Conservation (phyloP, 2,888 invertebrate species). For the Agrochola circellaris region DNA sequence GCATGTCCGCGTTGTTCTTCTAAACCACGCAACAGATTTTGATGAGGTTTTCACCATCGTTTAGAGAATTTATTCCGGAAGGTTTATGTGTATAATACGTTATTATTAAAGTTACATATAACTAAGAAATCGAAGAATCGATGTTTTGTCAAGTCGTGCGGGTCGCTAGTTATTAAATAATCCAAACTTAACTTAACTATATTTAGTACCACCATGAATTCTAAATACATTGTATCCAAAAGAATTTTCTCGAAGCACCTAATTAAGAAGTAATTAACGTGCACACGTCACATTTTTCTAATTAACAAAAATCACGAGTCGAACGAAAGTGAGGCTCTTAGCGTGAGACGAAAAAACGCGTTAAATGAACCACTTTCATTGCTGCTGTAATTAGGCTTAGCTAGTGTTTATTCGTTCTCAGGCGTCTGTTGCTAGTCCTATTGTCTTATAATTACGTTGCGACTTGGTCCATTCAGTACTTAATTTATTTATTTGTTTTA, state of each 20-base stretch:
- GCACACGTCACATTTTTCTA: constrained; percentile 45
- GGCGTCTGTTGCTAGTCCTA: constrained; percentile 4
- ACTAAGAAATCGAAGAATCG: too few species aligned
- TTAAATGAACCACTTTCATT: constrained; percentile 50
- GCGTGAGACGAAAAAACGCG: constrained; percentile 38
- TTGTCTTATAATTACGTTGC: constrained; percentile 26
- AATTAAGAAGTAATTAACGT: constrained; percentile 49
- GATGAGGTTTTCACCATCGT: too few species aligned
- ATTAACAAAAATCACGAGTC: constrained; percentile 57
- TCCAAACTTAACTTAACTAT: background rate
- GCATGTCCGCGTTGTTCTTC: too few species aligned
- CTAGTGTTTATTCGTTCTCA: constrained; percentile 41
- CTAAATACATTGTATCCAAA: constrained; percentile 22
- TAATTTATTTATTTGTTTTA: background rate
- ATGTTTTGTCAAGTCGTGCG: too few species aligned
- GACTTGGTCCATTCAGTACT: background rate
- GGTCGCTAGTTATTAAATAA: background rate
- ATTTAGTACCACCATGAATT: constrained; percentile 13
- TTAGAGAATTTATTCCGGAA: too few species aligned
- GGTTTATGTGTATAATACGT: too few species aligned
- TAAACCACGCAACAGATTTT: too few species aligned
- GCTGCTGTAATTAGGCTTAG: constrained; percentile 31
- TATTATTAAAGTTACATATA: too few species aligned
- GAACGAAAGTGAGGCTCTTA: constrained; percentile 51
- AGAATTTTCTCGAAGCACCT: constrained; percentile 33